These are phyloP conservation scores for Periophthalmus modestus DNA, from an alignment of 2,113 vertebrate genomes.

Conservation along the genomic window DNA sequence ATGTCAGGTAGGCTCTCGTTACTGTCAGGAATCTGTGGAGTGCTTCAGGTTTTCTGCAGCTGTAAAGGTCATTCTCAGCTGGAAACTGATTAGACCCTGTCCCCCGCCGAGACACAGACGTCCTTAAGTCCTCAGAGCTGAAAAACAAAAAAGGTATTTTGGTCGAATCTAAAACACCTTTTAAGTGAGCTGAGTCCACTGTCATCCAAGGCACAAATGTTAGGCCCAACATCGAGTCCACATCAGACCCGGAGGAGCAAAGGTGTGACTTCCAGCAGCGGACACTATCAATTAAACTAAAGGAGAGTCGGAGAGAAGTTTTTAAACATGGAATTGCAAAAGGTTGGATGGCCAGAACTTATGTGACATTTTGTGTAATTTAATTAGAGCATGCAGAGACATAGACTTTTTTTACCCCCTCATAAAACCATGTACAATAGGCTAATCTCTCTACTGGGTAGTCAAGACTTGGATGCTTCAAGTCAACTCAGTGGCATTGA, in stretches of 20 bases:
- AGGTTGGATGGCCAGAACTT: not conserved
- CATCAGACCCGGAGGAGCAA: not conserved
- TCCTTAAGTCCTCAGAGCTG: conserved; percentile 31
- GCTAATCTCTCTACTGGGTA: not conserved
- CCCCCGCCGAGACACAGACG: conserved; percentile 54
- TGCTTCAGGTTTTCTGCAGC: conserved; percentile 58
- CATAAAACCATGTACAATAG: not conserved
- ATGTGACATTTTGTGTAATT: not conserved
- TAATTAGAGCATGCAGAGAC: not conserved
- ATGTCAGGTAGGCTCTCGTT: conserved; percentile 90
- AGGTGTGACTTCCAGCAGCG: conserved; percentile 14
- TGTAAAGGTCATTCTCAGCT: conserved; percentile 77
- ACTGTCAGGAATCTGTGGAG: conserved; percentile 58
- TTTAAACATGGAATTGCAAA: not conserved
- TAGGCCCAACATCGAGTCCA: not conserved
- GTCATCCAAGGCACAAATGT: conserved; percentile 14
- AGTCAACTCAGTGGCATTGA: not conserved
- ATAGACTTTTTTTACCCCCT: not conserved
- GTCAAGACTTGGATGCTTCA: not conserved
- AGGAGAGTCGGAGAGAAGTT: not conserved
- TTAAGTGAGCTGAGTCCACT: conserved; percentile 13
- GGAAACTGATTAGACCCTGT: conserved; percentile 76
- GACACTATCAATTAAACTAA: not conserved
- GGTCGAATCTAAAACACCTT: conserved; percentile 49
- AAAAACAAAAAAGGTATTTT: conserved; percentile 57